A percentile compares a stretch with the other conserved stretches of the same genome.
phyloP scores from a whole-genome alignment of 2,888 invertebrate species.

The Drosophila picticornis region DNA sequence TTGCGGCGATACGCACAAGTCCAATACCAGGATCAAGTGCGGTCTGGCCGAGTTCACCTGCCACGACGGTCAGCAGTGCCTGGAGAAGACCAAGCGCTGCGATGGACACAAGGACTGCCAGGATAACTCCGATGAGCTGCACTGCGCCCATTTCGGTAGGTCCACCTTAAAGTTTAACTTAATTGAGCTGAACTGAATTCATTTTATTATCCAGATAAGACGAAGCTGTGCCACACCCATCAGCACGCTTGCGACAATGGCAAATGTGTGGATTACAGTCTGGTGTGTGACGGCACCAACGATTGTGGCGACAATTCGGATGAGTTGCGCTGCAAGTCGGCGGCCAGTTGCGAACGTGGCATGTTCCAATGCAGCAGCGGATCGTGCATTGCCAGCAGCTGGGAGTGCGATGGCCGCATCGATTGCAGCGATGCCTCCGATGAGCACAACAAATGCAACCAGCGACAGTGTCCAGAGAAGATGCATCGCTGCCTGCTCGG shows the following conservation, averaged over 20 bases:
- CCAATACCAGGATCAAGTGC: constrained; percentile 81
- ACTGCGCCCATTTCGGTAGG: constrained; percentile 85
- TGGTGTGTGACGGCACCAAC: constrained; percentile 86
- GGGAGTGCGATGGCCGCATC: constrained; percentile 90
- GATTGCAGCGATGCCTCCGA: constrained; percentile 92
- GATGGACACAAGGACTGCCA: constrained; percentile 86
- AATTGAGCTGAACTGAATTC: background rate
- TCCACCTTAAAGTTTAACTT: background rate
- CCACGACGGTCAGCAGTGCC: constrained; percentile 86
- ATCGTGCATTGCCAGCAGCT: constrained; percentile 89
- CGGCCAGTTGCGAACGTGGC: constrained; percentile 83
- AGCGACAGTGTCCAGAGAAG: constrained; percentile 76
- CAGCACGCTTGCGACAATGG: constrained; percentile 86
- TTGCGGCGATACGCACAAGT: constrained; percentile 85
- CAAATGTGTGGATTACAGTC: constrained; percentile 86
- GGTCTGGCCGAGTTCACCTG: constrained; percentile 86
- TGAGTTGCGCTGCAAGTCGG: constrained; percentile 85
- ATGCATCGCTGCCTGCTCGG: constrained; percentile 86
- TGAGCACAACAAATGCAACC: constrained; percentile 88
- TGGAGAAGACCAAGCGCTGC: constrained; percentile 85
- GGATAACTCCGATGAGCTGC: constrained; percentile 87
- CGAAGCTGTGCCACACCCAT: constrained; percentile 84
- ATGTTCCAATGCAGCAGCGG: constrained; percentile 89
- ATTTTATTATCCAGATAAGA: constrained; percentile 56
- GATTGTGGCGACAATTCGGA: constrained; percentile 88